A percentile compares a stretch with the other conserved stretches of the same genome.
Evolutionary conservation across 2,113 vertebrate genomes (phyloP).

Genomic region (Gavialis gangeticus): DNA sequence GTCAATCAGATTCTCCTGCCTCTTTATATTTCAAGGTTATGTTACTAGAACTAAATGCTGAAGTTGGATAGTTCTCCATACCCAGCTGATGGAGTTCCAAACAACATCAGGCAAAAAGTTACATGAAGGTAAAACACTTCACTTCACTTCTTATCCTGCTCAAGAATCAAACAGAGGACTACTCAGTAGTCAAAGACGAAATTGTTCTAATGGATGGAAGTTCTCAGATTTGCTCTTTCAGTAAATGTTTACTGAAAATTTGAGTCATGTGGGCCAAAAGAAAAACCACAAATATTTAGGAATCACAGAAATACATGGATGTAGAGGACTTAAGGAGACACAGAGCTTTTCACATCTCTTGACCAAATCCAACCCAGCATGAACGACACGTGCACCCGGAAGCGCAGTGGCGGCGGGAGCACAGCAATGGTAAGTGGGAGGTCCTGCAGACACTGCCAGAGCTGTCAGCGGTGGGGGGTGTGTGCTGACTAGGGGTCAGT

Average conservation of each 20-base stretch:
- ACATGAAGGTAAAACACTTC: background rate
- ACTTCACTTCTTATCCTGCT: conserved; percentile 47
- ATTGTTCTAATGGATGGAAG: conserved; percentile 28
- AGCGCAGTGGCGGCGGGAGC: too few relatives aligned
- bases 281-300: conserved; percentile 23
- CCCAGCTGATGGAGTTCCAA: background rate
- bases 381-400: too few relatives aligned
- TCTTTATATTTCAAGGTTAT: background rate
- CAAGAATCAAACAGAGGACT: background rate
- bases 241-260: background rate
- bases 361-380: background rate
- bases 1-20: background rate
- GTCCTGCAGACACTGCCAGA: too few relatives aligned
- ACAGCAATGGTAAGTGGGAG: too few relatives aligned
- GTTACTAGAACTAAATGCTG: background rate
- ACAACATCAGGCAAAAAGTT: background rate
- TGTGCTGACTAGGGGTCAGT: too few relatives aligned
- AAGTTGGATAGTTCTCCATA: background rate
- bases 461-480: too few relatives aligned
- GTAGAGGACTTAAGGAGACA: background rate
- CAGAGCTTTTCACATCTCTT: background rate
- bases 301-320: background rate
- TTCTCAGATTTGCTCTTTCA: conserved; percentile 39
- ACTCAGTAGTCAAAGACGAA: background rate
- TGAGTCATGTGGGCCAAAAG: background rate